phyloP scores from a whole-genome alignment of 2,797 vertebrate genomes.

The Anniella stebbinsi region DNA sequence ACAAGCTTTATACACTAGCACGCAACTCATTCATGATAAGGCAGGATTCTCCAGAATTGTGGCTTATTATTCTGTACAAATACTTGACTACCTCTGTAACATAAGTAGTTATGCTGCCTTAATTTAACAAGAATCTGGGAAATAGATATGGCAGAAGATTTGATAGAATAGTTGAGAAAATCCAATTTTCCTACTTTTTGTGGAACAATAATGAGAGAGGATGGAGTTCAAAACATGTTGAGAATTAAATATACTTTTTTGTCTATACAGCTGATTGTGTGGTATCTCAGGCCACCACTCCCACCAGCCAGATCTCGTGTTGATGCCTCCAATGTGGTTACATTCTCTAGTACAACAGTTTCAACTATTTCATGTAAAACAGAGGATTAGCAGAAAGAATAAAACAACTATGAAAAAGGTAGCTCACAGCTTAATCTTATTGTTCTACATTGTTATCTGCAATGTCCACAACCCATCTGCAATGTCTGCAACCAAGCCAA shows the following conservation, averaged over 20 bases:
- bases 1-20: no score
- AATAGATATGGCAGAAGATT: neutral
- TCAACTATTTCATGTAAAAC: neutral
- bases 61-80: neutral
- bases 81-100: neutral
- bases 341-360: neutral
- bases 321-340: neutral
- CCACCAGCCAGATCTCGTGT: no score
- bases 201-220: no score
- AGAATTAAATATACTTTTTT: neutral
- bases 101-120: neutral
- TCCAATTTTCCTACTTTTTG: neutral
- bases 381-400: neutral
- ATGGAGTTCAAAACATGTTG: neutral
- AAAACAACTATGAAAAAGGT: neutral
- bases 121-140: neutral
- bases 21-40: neutral
- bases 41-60: neutral
- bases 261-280: neutral
- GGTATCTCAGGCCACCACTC: neutral
- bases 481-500: neutral
- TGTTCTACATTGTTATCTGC: neutral
- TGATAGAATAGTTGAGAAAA: no score
- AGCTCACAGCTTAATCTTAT: neutral
- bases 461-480: neutral